Conservation (phyloP, 2,888 invertebrate species). For the Cantharis nigra region DNA sequence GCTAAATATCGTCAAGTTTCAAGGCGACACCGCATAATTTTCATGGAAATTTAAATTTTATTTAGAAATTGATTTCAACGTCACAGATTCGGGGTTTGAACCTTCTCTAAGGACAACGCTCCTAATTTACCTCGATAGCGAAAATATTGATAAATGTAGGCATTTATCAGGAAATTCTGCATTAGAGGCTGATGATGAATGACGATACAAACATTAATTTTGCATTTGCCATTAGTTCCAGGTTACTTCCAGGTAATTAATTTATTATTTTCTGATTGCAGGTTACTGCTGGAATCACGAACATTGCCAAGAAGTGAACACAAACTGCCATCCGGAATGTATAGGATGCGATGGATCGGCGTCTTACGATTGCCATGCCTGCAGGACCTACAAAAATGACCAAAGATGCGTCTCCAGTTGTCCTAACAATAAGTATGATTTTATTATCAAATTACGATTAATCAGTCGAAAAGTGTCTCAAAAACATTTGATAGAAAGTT, state of each 20-base stretch:
- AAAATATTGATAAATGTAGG: neutral
- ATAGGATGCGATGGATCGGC: slow-evolving; percentile 70
- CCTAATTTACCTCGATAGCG: neutral
- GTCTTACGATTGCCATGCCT: slow-evolving; percentile 67
- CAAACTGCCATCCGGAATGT: slow-evolving; percentile 73
- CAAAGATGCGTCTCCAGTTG: slow-evolving; percentile 60
- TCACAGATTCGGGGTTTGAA: neutral
- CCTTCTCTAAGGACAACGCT: neutral
- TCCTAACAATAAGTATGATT: slow-evolving; percentile 67
- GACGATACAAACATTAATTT: neutral
- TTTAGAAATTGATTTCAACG: neutral
- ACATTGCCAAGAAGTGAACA: slow-evolving; percentile 59
- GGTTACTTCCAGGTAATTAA: neutral
- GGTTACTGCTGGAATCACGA: slow-evolving; percentile 57
- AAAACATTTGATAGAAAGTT: too few species aligned
- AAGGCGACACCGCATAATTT: neutral
- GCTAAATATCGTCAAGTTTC: neutral
- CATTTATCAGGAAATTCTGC: neutral
- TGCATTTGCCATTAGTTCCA: neutral
- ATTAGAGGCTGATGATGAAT: neutral
- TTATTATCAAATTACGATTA: too few species aligned
- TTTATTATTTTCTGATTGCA: slow-evolving; percentile 32
- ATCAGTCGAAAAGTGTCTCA: too few species aligned
- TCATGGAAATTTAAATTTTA: neutral
- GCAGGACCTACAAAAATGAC: slow-evolving; percentile 59